A percentile compares a stretch with the other conserved stretches of the same genome.
These are phyloP conservation scores for Ondatra zibethicus DNA, from an alignment of 2,113 vertebrate genomes.

Conservation along the genomic window DNA sequence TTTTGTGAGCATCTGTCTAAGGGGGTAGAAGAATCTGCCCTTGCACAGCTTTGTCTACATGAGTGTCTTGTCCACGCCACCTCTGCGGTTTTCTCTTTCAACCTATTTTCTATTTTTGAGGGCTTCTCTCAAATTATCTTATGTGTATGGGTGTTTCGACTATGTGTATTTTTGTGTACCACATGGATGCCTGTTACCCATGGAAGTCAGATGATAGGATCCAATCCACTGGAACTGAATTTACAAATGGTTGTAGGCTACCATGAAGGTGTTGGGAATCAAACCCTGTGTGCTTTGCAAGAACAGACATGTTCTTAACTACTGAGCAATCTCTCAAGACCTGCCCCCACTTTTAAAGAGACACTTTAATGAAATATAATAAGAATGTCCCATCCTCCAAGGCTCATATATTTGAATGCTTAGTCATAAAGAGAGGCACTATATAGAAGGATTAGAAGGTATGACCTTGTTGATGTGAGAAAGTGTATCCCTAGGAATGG, in stretches of 20 bases:
- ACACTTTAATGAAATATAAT: not conserved
- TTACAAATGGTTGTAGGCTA: not conserved
- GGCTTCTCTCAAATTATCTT: not conserved
- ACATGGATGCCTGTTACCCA: not conserved
- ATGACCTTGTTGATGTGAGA: not conserved
- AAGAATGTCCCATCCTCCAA: not conserved
- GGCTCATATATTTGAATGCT: not conserved
- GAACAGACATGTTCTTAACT: not conserved
- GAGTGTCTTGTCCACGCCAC: too few species aligned
- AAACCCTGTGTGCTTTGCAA: not conserved
- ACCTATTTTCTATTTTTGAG: not conserved
- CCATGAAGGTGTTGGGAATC: not conserved
- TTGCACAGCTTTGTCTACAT: not conserved
- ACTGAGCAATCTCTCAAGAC: not conserved
- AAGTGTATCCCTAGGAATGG: not conserved
- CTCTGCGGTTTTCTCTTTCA: not conserved
- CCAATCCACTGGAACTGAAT: not conserved
- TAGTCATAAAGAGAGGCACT: not conserved
- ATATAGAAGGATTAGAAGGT: not conserved
- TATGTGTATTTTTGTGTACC: not conserved
- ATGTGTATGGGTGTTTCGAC: not conserved
- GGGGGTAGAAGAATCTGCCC: not conserved
- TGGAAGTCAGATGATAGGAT: not conserved
- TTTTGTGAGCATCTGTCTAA: not conserved
- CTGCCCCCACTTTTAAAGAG: not conserved